phyloP scores from a whole-genome alignment of 1,140 invertebrate species.

The Zaprionus nigranus region DNA sequence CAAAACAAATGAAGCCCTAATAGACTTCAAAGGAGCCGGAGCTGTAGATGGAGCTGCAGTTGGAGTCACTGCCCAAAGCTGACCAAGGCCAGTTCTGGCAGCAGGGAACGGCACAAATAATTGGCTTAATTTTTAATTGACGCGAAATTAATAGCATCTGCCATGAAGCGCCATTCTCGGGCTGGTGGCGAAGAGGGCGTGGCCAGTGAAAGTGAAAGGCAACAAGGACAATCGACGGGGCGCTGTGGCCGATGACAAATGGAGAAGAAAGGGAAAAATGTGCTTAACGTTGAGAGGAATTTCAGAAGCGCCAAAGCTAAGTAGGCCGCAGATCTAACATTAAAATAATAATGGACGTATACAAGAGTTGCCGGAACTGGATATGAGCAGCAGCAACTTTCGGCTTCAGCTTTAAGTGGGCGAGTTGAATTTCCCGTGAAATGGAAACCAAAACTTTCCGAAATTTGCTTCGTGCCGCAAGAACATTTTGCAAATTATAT shows the following conservation, averaged over 20 bases:
- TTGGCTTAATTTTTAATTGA: slow-evolving; percentile 83
- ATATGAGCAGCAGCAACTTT: background rate
- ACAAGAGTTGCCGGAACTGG: background rate
- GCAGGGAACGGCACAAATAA: slow-evolving; percentile 67
- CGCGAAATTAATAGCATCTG: slow-evolving; percentile 79
- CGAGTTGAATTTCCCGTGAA: background rate
- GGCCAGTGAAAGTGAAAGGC: slow-evolving; percentile 60
- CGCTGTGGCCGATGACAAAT: slow-evolving; percentile 39
- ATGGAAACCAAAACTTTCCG: background rate
- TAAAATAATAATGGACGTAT: slow-evolving; percentile 2
- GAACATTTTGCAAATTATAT: slow-evolving; percentile 7
- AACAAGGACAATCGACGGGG: slow-evolving; percentile 14
- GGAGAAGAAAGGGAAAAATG: slow-evolving; percentile 20
- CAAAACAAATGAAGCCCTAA: slow-evolving; percentile 82
- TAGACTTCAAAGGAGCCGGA: slow-evolving; percentile 56
- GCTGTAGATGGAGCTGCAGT: background rate
- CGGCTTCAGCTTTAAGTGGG: background rate
- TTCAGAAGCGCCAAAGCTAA: background rate
- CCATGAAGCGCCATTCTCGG: slow-evolving; percentile 21
- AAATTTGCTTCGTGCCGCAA: background rate
- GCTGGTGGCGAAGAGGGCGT: background rate
- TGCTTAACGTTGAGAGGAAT: background rate
- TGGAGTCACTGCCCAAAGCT: slow-evolving; percentile 2
- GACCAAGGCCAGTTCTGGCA: slow-evolving; percentile 46
- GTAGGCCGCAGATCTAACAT: background rate